These are phyloP conservation scores for Eubasilissa regina DNA, from an alignment of 1,140 invertebrate genomes.

Conservation along the genomic window DNA sequence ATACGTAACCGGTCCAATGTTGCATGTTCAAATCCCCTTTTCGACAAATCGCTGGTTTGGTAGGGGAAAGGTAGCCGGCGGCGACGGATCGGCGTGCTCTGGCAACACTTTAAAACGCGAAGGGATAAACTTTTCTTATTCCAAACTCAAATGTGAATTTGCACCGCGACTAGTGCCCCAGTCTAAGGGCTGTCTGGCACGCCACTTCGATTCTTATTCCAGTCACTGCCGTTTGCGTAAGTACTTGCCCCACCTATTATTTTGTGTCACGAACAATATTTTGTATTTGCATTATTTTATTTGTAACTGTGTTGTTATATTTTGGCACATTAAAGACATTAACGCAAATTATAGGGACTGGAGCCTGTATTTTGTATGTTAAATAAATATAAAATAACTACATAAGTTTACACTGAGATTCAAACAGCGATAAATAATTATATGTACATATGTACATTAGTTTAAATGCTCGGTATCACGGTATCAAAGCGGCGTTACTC, in stretches of 20 bases:
- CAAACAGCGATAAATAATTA: too few species aligned
- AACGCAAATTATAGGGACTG: not conserved
- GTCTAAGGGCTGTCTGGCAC: not conserved
- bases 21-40: not conserved
- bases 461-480: too few species aligned
- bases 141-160: not conserved
- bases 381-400: not conserved
- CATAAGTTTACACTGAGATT: too few species aligned
- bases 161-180: not conserved
- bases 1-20: not conserved
- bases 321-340: not conserved
- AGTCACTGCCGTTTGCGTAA: not conserved
- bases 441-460: too few species aligned
- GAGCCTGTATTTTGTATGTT: not conserved
- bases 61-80: not conserved
- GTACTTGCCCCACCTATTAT: not conserved
- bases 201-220: not conserved
- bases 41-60: not conserved
- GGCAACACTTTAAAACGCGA: not conserved
- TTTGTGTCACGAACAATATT: not conserved
- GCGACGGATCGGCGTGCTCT: not conserved
- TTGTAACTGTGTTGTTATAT: not conserved
- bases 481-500: too few species aligned
- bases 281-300: not conserved
- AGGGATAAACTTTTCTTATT: slow-evolving; percentile 3